Evolutionary conservation across 2,797 vertebrate genomes (phyloP), one percentile per base, ranked within the genome.

Genomic region (Vespertilio murinus): DNA sequence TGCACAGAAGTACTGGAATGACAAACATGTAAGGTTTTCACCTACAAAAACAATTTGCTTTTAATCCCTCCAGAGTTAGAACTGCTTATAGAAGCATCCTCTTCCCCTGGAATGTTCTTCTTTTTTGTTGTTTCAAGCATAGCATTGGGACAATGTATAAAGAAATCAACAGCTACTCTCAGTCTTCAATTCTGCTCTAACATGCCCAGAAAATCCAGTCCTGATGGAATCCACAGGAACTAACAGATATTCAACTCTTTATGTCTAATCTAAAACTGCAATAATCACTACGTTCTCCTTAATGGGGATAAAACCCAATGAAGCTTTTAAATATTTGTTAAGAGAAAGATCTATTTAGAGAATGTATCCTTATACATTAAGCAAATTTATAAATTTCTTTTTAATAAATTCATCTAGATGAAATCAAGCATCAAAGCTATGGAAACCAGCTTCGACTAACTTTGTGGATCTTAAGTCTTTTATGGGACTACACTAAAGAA

Each of bases 341-440:
- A 86, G 93, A 93, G 74, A 94, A 92, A 75, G 38, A 56, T 79
- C 49, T 94, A 78, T 52, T 90, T 88, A 80, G 42, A 86, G 56
- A 94, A 92, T 54, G 8, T 8, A 65, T 45, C 40, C 61, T 70
- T 69, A 86, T 35, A 90, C 71, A 85, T 83, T 74, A 92, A 96
- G 49, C 33, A 95, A 95, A 69, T 75, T 88, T 78, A 93, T 73
- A n/a, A 94, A 91, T 82, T 93, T 28, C 45, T 82, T 74, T 87
- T 74, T 78, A 38, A 11, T 77, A 90, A 88, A 77, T 74, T 33
- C 64, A 49, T 75, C 40, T 70, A 45, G 56, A 87, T 69, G 47
- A 90, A 92, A 78, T 79, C 52, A 80, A 88, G 94, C 59, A 86
- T 75, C 77, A 73, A 78, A 94, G 61, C 52, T 77, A 87, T 82